Conservation (phyloP, 2,797 vertebrate genomes). For the Melopsittacus undulatus region DNA sequence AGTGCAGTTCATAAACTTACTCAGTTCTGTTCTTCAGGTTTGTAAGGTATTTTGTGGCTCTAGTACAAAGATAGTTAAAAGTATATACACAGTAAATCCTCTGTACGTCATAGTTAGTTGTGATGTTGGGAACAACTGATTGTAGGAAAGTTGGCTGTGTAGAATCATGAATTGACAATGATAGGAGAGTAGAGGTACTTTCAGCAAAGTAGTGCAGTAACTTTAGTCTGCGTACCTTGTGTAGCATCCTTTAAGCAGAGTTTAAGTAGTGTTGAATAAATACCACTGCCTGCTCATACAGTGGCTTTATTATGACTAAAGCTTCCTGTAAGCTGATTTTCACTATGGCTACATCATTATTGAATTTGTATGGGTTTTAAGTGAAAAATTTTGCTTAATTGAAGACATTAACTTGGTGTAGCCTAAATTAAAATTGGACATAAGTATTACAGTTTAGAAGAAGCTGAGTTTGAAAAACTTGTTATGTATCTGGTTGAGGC, state of each 20-base stretch:
- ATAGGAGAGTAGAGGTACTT: not conserved
- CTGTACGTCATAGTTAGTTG: rapidly evolving
- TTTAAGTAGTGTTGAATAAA: not conserved
- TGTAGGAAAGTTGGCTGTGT: not conserved
- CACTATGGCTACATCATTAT: not conserved
- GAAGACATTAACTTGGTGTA: not conserved
- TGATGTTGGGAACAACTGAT: not conserved
- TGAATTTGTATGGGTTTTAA: not conserved
- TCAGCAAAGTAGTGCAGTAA: not conserved
- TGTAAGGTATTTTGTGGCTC: not conserved
- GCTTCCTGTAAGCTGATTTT: not conserved
- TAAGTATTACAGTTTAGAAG: not conserved
- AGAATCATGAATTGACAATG: not conserved
- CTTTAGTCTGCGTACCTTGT: not conserved
- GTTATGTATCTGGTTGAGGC: not conserved
- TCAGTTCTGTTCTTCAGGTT: not conserved
- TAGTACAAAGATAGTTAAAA: not conserved
- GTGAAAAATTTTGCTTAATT: not conserved
- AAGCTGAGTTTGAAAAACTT: not conserved
- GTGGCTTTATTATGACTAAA: not conserved
- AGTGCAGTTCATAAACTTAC: not conserved
- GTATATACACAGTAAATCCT: not conserved
- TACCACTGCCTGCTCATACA: not conserved
- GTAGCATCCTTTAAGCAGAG: not conserved
- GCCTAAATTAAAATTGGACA: not conserved